Evolutionary conservation across 2,888 invertebrate species (phyloP), one percentile per base, ranked within the genome.

Genomic region (Lithophane socia): DNA sequence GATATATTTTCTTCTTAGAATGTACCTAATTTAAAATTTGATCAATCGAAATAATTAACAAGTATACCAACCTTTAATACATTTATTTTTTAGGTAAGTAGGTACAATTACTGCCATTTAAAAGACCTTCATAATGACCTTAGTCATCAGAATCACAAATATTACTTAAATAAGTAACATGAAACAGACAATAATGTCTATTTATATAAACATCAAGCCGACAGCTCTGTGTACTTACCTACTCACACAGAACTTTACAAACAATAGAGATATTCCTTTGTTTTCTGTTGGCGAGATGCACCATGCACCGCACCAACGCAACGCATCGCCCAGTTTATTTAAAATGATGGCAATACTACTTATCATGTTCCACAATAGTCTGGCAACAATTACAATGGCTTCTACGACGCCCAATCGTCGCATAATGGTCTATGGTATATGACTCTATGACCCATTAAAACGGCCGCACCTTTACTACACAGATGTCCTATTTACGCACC

Each of bases 401-500:
- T 89, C 91, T 91, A 91, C 90, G 90, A 83, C 85, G 90, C 89
- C 87, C 92, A 90, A 91, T 93, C 86, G 86, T 85, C 90, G 87
- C 87, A 90, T 93, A 92, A 92, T 92, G 91, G 90, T 92, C 91
- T 92, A 88, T 92, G 82, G 82, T 82, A 56, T 68, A 82, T 73
- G 54, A 69, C 42, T 92, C 91, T 92, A 88, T 92, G 94, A 93
- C 93, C 94, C 91, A 94, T 92, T 93, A 88, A 89, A 84, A 84
- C 83, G 84, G 91, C 86, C 95, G 91, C 95, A 92, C 95, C 95
- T 94, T 89, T 89, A 86, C 87, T 86, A 87, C 90, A 90, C 90
- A 90, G 89, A 90, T 93, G 94, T 90, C 92, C 95, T 91, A 93
- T 93, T 95, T 94, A 92, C 90, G 86, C 90, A 88, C 89, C 87